Base-by-base conservation (phyloP, 2,888 invertebrate species). In the Tinea trinotella region DNA sequence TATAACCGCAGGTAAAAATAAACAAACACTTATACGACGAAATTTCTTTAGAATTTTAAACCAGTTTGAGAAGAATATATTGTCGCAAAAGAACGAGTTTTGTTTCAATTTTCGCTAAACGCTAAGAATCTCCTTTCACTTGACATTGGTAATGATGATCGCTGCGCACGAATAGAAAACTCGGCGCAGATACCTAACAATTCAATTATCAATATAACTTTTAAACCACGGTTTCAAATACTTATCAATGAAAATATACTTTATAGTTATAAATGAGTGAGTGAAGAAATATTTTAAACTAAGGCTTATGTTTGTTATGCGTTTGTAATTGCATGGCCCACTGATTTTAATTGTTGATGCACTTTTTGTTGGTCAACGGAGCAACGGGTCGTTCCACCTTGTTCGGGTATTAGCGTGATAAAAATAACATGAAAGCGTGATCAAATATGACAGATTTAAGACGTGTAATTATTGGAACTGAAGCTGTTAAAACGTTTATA, bases 111-210 rank as follows among this genome's bases (percentile, higher is more conserved):
- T 49, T 19, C 50, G 13, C 24, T 50, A 20, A 24, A 50, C 7
- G 22, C 15, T 22, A 50, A 12, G 50, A 24, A 24, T 22, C 13
- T 24, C 64, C 66, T 60, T 62, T 66, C 66, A 59, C 65, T 62
- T 66, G 64, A 60, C 61, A 66, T 55, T 66, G 66, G 61, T 63
- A 65, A 61, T 66, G 66, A 52, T 12, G 24, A 24, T 24, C 13
- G 7, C 22, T 50, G 2, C n/a, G 13, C 50, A 50, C 46, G 46
- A 46, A 19, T 46, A 46, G 46, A 46, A 46, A 46, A n/a, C n/a
- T n/a, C n/a, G n/a, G n/a, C n/a, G n/a, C 19, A 19, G 46, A 17
- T 19, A n/a, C 2, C 40, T 13, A 7, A 40, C 13, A 4, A 40
- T 40, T 19, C 10, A 46, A 19, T 19, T 17, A 10, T 12, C 13